phyloP scores from a whole-genome alignment of 2,113 vertebrate species.

The Sialia sialis region DNA sequence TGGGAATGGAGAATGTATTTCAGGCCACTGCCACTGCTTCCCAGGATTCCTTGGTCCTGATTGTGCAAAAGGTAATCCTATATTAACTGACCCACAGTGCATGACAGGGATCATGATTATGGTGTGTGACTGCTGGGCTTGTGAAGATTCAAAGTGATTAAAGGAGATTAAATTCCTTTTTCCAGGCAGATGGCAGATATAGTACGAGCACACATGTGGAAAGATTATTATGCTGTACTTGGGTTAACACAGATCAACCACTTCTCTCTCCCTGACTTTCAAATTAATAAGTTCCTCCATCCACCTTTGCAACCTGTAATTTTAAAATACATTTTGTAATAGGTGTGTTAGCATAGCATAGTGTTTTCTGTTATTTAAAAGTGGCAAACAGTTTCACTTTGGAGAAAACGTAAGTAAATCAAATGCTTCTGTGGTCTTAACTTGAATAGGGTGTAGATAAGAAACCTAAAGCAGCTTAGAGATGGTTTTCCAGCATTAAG shows the following conservation, averaged over 20 bases:
- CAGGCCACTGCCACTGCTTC: slow-evolving; percentile 96
- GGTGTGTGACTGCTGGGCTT: not conserved
- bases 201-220: not conserved
- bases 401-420: not conserved
- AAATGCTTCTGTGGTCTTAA: not conserved
- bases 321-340: not conserved
- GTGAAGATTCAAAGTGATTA: slow-evolving; percentile 23
- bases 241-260: not conserved
- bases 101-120: not conserved
- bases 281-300: not conserved
- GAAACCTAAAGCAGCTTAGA: not conserved
- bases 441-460: not conserved
- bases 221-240: not conserved
- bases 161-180: slow-evolving; percentile 27
- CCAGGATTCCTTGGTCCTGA: slow-evolving; percentile 93
- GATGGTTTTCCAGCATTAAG: not conserved
- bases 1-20: slow-evolving; percentile 95
- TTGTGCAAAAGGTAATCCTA: slow-evolving; percentile 89
- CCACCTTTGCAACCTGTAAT: not conserved
- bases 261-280: not conserved
- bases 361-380: not conserved
- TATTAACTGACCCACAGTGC: not conserved
- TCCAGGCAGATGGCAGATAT: not conserved
- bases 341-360: not conserved
- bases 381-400: not conserved